Percentiles rank a stretch among this genome's conserved stretches.
These are phyloP conservation scores for Lates calcarifer DNA, from an alignment of 2,113 vertebrate species.

Conservation along the genomic window DNA sequence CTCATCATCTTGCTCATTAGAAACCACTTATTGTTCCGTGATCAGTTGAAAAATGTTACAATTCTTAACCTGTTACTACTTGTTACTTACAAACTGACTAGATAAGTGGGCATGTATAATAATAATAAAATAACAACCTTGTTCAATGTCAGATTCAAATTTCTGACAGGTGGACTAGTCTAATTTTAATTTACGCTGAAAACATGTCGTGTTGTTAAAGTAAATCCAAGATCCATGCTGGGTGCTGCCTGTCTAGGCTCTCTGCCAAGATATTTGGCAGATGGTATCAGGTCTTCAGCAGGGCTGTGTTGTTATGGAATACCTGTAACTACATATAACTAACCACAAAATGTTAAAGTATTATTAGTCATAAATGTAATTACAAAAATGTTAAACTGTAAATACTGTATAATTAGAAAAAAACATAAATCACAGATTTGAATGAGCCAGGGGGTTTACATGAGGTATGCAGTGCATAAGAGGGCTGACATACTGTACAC, in stretches of 20 bases:
- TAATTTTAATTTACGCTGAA: conserved; percentile 2
- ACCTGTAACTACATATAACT: neutral
- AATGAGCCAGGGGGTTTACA: too few relatives aligned
- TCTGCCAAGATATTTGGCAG: conserved; percentile 27
- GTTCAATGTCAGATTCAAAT: neutral
- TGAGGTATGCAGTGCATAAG: neutral
- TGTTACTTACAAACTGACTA: neutral
- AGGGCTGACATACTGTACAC: neutral
- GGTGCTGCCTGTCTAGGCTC: conserved; percentile 11
- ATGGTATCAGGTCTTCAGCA: neutral
- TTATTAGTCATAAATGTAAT: neutral
- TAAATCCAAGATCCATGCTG: neutral
- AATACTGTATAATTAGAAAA: neutral
- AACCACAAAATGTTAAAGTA: too few relatives aligned
- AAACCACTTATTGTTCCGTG: neutral
- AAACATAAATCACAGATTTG: neutral
- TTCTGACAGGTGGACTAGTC: neutral
- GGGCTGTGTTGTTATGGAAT: neutral
- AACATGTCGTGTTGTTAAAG: neutral
- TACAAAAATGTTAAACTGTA: neutral
- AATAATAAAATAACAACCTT: neutral
- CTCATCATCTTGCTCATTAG: neutral
- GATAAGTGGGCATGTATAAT: neutral
- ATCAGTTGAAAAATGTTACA: neutral
- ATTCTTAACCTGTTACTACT: neutral